Evolutionary conservation across 2,797 vertebrate genomes (phyloP).

Genomic region (Meda fulgida): DNA sequence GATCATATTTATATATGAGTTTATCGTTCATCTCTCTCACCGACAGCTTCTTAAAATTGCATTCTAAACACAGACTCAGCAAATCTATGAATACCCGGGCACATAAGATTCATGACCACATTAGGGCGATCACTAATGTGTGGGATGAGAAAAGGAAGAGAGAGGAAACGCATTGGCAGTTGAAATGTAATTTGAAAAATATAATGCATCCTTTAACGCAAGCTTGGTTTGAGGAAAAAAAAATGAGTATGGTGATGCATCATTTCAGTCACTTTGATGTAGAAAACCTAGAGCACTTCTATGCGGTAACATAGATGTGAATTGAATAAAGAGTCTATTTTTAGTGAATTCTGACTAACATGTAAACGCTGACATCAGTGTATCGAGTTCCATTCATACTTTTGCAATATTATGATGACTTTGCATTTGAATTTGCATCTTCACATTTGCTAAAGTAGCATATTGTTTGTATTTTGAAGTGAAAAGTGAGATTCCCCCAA

Average conservation of each 20-base stretch:
- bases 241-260: background rate
- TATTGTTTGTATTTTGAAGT: background rate
- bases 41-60: conserved; percentile 42
- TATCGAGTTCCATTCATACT: background rate
- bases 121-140: conserved; percentile 44
- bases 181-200: conserved; percentile 48
- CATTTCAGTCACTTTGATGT: background rate
- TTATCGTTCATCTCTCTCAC: background rate
- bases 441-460: background rate
- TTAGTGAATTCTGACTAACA: background rate
- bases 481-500: background rate
- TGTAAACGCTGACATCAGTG: background rate
- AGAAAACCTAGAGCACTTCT: background rate
- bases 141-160: conserved; percentile 40
- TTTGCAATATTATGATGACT: background rate
- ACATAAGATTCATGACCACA: conserved; percentile 49
- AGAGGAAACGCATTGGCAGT: conserved; percentile 18
- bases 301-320: background rate
- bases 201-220: conserved; percentile 36
- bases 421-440: background rate
- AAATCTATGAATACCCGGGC: conserved; percentile 10
- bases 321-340: background rate
- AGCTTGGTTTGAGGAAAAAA: conserved; percentile 18
- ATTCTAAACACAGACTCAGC: conserved; percentile 36
- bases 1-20: conserved; percentile 12